These are phyloP conservation scores for Eublepharis macularius DNA, from an alignment of 2,113 vertebrate species.

Conservation along the genomic window DNA sequence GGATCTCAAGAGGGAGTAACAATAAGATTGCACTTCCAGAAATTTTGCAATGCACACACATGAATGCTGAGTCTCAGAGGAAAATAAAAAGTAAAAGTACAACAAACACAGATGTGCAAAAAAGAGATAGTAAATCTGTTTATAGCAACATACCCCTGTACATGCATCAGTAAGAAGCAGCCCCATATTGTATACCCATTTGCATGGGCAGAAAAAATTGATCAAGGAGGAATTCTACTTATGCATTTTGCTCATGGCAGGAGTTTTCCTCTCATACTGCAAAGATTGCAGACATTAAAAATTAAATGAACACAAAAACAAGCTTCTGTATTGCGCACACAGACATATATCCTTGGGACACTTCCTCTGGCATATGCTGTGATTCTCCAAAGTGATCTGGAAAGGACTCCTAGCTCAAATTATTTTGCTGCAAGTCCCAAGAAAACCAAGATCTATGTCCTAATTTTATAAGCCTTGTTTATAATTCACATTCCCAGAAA, in stretches of 20 bases:
- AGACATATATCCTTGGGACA: not conserved
- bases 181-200: not conserved
- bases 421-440: not conserved
- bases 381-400: slow-evolving; percentile 11
- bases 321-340: not conserved
- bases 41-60: not conserved
- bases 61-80: not conserved
- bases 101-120: not conserved
- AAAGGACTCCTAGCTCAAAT: slow-evolving; percentile 32
- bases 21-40: not conserved
- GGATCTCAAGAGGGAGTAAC: not conserved
- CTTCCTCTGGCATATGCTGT: slow-evolving; percentile 18
- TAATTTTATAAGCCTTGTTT: not conserved
- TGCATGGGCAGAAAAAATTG: not conserved
- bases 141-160: not conserved
- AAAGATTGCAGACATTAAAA: not conserved
- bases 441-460: not conserved
- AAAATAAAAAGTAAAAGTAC: not conserved
- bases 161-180: not conserved
- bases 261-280: not conserved
- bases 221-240: not conserved
- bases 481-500: not conserved
- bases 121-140: not conserved
- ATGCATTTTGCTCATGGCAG: not conserved
- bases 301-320: not conserved